These are phyloP conservation scores for Oligia fasciuncula DNA, from an alignment of 2,888 invertebrate genomes.

Conservation along the genomic window DNA sequence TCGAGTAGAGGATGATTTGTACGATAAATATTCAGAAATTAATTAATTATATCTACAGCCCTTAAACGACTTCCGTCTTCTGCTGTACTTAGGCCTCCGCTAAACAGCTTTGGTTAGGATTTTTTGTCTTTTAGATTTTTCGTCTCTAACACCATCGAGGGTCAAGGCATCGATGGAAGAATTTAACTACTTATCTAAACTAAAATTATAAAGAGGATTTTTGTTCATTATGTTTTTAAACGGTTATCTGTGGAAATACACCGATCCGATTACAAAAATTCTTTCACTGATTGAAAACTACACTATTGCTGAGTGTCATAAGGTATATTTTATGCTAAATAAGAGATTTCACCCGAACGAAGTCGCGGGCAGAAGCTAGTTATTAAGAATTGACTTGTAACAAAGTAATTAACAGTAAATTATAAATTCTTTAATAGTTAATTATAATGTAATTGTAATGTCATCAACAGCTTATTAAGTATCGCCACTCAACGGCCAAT, in stretches of 20 bases:
- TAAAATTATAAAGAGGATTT: background rate
- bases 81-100: background rate
- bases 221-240: no score
- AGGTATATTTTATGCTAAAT: background rate
- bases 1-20: background rate
- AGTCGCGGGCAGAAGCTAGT: background rate
- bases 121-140: no score
- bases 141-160: no score
- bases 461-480: slow-evolving; percentile 53
- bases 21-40: background rate
- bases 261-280: no score
- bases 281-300: background rate
- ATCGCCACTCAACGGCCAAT: slow-evolving; percentile 38
- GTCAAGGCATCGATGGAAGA: no score
- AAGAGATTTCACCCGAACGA: background rate
- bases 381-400: background rate
- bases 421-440: slow-evolving; percentile 29
- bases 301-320: background rate
- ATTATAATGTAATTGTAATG: slow-evolving; percentile 49
- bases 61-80: no score
- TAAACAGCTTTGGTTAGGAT: no score
- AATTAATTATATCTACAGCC: background rate
- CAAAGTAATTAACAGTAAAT: slow-evolving; percentile 26
- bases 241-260: no score
- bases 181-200: no score